Conservation (phyloP, 2,888 invertebrate species). For the Oithona nana region DNA sequence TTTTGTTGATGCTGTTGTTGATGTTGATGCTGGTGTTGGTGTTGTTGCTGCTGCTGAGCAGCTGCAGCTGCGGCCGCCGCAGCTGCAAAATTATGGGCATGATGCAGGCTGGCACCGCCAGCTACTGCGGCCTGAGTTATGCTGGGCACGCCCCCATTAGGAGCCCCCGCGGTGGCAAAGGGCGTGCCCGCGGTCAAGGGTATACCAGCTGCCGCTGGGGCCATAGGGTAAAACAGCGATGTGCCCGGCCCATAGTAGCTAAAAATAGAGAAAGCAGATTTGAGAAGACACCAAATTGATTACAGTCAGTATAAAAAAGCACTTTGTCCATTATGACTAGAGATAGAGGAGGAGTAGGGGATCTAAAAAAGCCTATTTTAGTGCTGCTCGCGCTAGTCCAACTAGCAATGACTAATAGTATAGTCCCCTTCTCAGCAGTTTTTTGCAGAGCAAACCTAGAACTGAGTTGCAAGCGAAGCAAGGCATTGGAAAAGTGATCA, state of each 20-base stretch:
- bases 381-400: no score
- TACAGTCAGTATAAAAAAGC: no score
- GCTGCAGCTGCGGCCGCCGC: neutral
- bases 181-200: neutral
- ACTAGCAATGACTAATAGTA: no score
- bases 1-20: neutral
- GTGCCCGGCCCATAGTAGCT: slow-evolving; percentile 5
- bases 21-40: neutral
- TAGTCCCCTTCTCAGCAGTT: no score
- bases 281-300: neutral
- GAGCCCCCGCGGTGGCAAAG: neutral
- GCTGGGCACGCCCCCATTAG: neutral
- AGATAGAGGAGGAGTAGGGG: no score
- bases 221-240: neutral
- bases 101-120: neutral
- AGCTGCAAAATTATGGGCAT: neutral
- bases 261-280: neutral
- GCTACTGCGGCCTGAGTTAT: neutral
- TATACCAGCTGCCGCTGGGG: neutral
- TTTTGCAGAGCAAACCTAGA: no score
- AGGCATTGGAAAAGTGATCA: no score
- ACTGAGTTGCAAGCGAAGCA: no score
- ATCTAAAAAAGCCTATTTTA: no score
- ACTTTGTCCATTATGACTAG: no score
- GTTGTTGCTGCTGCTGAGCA: neutral